A percentile compares a stretch with the other conserved stretches of the same genome.
Evolutionary conservation across 2,888 invertebrate species (phyloP).

Genomic region (Nemotelus nigrinus): DNA sequence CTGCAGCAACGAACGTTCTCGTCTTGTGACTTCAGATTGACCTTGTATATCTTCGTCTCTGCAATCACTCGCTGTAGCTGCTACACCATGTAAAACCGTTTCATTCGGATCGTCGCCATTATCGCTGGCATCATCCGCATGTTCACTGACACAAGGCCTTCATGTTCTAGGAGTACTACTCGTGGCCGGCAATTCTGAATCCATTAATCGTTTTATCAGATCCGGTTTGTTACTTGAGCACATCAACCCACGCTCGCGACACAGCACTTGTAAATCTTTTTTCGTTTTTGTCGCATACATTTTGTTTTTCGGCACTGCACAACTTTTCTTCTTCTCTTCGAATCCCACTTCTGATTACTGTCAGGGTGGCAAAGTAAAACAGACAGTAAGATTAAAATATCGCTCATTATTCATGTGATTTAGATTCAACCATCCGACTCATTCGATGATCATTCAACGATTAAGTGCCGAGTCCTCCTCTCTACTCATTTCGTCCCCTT

Average conservation of each 20-base stretch:
- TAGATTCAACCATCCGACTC: too few relatives aligned
- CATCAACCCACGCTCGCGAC: not conserved
- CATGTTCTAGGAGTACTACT: not conserved
- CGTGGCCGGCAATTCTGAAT: not conserved
- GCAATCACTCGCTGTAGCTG: not conserved
- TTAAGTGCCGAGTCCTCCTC: too few relatives aligned
- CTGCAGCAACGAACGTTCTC: not conserved
- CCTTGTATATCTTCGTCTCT: too few relatives aligned
- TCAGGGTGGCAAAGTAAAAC: too few relatives aligned
- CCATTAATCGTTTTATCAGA: not conserved
- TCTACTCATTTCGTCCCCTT: too few relatives aligned
- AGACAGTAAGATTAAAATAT: too few relatives aligned
- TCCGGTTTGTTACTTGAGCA: constrained; percentile 1
- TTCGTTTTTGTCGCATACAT: not conserved
- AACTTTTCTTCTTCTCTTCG: not conserved
- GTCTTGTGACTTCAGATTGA: not conserved
- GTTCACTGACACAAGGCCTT: not conserved
- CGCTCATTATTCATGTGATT: too few relatives aligned
- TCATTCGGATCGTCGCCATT: not conserved
- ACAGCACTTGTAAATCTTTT: not conserved
- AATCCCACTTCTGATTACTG: too few relatives aligned
- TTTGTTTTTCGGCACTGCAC: not conserved
- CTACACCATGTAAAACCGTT: not conserved
- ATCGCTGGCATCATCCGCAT: not conserved
- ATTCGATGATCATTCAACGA: too few relatives aligned